A percentile compares a stretch with the other conserved stretches of the same genome.
Evolutionary conservation across 2,797 vertebrate species (phyloP).

Genomic region (Lycodopsis pacificus): DNA sequence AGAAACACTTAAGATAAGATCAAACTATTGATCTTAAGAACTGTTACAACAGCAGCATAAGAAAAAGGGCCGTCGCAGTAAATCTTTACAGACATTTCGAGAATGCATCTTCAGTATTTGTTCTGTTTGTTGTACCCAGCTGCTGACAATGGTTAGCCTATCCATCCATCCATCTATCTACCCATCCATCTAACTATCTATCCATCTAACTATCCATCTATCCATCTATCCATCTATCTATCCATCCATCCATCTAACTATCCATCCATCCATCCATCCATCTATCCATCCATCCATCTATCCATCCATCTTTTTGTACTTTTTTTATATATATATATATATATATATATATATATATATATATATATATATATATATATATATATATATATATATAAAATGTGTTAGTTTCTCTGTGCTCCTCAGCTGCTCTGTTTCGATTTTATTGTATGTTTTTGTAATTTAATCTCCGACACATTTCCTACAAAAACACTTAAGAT

Average conservation of each 20-base stretch:
- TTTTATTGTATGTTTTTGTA: not conserved
- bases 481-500: not conserved
- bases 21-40: constrained; percentile 12
- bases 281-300: not conserved
- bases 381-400: not conserved
- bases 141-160: not conserved
- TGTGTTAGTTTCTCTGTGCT: not conserved
- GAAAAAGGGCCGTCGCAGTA: not conserved
- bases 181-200: not conserved
- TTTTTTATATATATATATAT: not conserved
- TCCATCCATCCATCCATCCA: too few species aligned
- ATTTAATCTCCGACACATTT: not conserved
- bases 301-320: not conserved
- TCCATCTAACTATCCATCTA: too few species aligned
- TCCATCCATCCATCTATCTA: not conserved
- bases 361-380: not conserved
- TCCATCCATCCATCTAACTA: too few species aligned
- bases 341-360: not conserved
- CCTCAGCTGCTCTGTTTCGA: not conserved
- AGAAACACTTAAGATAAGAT: not conserved
- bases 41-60: not conserved
- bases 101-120: not conserved
- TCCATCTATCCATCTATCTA: not conserved
- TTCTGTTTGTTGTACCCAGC: not conserved
- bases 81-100: not conserved